Evolutionary conservation across 2,113 vertebrate genomes (phyloP), one percentile per base, ranked within the genome.

Genomic region (Trogon surrucura): DNA sequence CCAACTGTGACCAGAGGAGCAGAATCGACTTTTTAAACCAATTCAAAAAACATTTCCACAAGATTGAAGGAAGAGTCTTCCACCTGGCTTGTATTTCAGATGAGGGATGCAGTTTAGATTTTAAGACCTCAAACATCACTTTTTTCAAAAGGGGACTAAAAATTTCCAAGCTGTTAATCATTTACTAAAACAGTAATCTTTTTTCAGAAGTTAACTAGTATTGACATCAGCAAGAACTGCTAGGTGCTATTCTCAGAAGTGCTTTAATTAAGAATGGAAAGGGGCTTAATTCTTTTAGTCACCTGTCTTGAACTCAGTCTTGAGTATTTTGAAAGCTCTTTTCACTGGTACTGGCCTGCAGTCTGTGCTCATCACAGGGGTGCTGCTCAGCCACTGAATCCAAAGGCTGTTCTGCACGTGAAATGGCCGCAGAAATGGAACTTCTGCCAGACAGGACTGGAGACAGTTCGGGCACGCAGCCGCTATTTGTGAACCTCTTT

Each of bases 401-500:
- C 51, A 57, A 88, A 82, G 50, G 79, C 51, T 73, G 50, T 3
- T 92, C 36, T 41, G 26, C 29, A 34, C 1, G 11, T 32, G 51
- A 77, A 93, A 92, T n/a, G 34, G 38, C 25, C 77, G 47, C 71
- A 96, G 88, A 86, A 93, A 80, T 22, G 30, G 25, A 90, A 44
- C 44, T 73, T 58, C 85, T 88, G 80, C 86, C 86, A 91, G 11
- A 1, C 30, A 25, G 30, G 65, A 73, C 41, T 84, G 53, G 54
- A 44, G 80, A 93, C 71, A 77, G 75, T 85, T 95, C 83, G 82
- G 85, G 71, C 88, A 83, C 1, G 27, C 51, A 93, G 84, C 44
- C 69, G 57, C 56, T 58, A 19, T 45, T 25, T 86, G 30, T 2
- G 9, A 90, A 13, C 56, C 60, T 44, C 41, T 29, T 41, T 51